Conservation (phyloP, 2,888 invertebrate species). For the Caenorhabditis sp. region DNA sequence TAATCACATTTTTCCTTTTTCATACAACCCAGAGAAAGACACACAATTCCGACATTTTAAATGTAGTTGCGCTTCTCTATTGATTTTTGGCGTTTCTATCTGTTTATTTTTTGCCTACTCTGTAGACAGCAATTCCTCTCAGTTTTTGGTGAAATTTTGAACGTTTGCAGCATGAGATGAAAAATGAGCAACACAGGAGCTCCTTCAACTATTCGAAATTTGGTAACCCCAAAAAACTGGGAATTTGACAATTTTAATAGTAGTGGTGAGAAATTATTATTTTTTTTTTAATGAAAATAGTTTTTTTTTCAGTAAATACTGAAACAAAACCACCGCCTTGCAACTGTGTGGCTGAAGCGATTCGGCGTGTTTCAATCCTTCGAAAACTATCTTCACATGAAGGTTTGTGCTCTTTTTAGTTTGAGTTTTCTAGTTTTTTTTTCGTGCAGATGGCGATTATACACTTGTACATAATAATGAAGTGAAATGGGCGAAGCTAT, state of each 20-base stretch:
- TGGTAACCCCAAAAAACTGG: slow-evolving; percentile 48
- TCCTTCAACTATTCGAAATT: slow-evolving; percentile 44
- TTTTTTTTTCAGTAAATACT: slow-evolving; percentile 20
- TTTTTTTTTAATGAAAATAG: background rate
- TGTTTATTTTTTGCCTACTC: too few species aligned
- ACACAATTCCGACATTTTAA: background rate
- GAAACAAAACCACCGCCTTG: slow-evolving; percentile 22
- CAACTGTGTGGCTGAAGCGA: slow-evolving; percentile 48
- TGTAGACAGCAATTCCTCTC: background rate
- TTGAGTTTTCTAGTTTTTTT: slow-evolving; percentile 1
- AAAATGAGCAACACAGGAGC: slow-evolving; percentile 20
- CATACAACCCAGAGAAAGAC: background rate
- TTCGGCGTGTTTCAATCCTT: slow-evolving; percentile 44
- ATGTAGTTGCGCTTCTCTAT: background rate
- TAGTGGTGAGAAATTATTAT: background rate
- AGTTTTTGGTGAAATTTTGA: background rate
- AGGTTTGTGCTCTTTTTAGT: slow-evolving; percentile 14
- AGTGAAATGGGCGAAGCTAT: slow-evolving; percentile 59
- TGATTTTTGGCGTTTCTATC: too few species aligned
- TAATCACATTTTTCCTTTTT: background rate
- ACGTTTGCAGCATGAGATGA: slow-evolving; percentile 9
- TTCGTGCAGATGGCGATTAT: slow-evolving; percentile 51
- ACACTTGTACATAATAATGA: slow-evolving; percentile 55
- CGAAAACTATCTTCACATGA: slow-evolving; percentile 34
- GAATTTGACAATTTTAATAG: slow-evolving; percentile 31